Base-by-base conservation (phyloP, 2,888 invertebrate species). In the Drosophila kuntzei region DNA sequence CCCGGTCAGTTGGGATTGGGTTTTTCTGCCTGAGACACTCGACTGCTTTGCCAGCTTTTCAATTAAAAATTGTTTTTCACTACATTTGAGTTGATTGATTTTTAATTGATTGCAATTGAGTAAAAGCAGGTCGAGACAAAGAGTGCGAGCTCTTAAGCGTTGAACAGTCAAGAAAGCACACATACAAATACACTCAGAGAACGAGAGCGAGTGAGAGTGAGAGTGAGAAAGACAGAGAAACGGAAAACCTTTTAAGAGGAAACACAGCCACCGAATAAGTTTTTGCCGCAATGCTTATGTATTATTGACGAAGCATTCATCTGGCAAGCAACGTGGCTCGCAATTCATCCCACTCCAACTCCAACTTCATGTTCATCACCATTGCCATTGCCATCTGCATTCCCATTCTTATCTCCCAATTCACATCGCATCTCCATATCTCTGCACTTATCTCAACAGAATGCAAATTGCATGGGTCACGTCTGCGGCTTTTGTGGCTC, bases 41-140 rank as follows among this genome's bases (percentile, higher is more conserved):
- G 41, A 44, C 49, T 71, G 58, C 63, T 53, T 77, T 68, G 64
- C 54, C 82, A 71, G 78, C 86, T 75, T 88, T 84, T 85, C 87
- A 85, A 85, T 85, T 85, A 85, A 86, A 83, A 85, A 86, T 85
- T 78, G 88, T 83, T 85, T 86, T 85, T 83, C 88, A 88, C 80
- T 80, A 86, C 88, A 85, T 85, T 88, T 88, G 80, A 88, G 84
- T 86, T 85, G 87, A 88, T 85, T 85, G 85, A 88, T 85, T 85
- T 85, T 88, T 85, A 85, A 85, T 85, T 85, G 88, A 88, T 88
- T 80, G 79, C 79, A 79, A 86, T 82, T 86, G 80, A 76, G 71
- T 62, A 69, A 74, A 71, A 69, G 61, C 76, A 71, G 66, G 41
- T 58, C 34, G 46, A 65, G 60, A 71, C 71, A 76, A 76, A 66